A percentile compares a stretch with the other conserved stretches of the same genome.
Conservation (phyloP, 1,140 invertebrate genomes). For the Reticulitermes speratus region DNA sequence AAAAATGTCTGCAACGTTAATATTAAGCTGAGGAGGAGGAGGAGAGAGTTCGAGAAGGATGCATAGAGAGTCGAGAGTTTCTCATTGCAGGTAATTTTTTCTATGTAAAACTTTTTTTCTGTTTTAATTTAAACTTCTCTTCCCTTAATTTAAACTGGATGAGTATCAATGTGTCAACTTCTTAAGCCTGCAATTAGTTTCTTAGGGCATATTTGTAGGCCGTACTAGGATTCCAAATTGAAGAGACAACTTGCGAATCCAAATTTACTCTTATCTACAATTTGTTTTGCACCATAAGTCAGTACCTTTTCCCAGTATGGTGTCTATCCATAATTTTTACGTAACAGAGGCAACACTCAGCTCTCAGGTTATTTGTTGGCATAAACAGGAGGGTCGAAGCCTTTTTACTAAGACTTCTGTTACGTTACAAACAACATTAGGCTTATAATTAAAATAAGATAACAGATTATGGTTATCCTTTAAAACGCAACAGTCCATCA, state of each 20-base stretch:
- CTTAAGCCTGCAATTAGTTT: neutral
- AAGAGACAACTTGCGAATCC: neutral
- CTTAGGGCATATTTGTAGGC: too few relatives aligned
- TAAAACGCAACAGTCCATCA: too few relatives aligned
- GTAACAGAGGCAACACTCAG: too few relatives aligned
- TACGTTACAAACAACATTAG: too few relatives aligned
- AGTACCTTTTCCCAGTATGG: neutral
- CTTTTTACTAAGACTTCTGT: too few relatives aligned
- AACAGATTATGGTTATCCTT: too few relatives aligned
- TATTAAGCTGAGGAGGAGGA: constrained; percentile 24
- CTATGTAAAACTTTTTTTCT: constrained; percentile 12
- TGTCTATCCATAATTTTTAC: too few relatives aligned
- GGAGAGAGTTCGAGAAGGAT: neutral
- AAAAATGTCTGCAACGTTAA: constrained; percentile 32
- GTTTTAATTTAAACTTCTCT: neutral
- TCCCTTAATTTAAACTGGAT: neutral
- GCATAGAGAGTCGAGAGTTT: neutral
- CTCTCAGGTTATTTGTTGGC: too few relatives aligned
- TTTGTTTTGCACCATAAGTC: neutral
- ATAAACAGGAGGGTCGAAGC: too few relatives aligned
- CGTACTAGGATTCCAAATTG: neutral
- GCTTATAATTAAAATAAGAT: too few relatives aligned
- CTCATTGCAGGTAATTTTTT: constrained; percentile 14
- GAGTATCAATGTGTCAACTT: neutral
- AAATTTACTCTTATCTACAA: neutral